Evolutionary conservation across 1,140 invertebrate species (phyloP), one percentile per base, ranked within the genome.

Genomic region (Drosophila arizonae): DNA sequence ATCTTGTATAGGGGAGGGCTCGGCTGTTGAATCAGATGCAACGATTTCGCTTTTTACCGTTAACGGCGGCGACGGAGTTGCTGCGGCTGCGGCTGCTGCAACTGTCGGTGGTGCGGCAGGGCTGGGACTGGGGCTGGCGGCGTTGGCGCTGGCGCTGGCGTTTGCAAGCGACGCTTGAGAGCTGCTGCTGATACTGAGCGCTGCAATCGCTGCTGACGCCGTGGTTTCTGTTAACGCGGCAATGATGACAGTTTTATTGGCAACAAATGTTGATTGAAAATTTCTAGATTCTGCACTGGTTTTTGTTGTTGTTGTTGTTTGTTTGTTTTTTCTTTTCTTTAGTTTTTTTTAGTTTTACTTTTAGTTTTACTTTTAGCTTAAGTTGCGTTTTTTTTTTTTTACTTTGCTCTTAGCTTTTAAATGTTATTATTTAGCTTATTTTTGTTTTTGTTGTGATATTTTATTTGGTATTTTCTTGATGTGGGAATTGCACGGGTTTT

Each of bases 231-330:
- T 90, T 90, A 90, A 89, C 81, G 87, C 87, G 77, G 81, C 87
- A 90, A 90, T 90, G 86, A 90, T 90, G 86, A 87, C 86, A 90
- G 62, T 90, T 88, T 87, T 89, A 89, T 90, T 89, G 75, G 86
- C 86, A 84, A 89, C 84, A 75, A 89, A 89, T 81, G 75, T 86
- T 89, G 74, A 76, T 89, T 85, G 70, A 88, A 87, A 78, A 50
- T 74, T 74, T 82, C 67, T 78, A 61, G 24, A 43, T 67, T 63
- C 58, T 77, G 76, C 75, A 80, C 71, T 80, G 73, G 69, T 33
- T 33, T 6, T 33, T 33, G 6, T 33, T 8, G 33, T 33, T 33
- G 6, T 33, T 9, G 6, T 33, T 62, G 41, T 65, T 66, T 48
- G 21, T 43, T 64, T 13, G 4, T 26, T 46, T 28, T 46, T 63